Base-by-base conservation (phyloP, 2,113 vertebrate species). In the Ctenomys sociabilis region DNA sequence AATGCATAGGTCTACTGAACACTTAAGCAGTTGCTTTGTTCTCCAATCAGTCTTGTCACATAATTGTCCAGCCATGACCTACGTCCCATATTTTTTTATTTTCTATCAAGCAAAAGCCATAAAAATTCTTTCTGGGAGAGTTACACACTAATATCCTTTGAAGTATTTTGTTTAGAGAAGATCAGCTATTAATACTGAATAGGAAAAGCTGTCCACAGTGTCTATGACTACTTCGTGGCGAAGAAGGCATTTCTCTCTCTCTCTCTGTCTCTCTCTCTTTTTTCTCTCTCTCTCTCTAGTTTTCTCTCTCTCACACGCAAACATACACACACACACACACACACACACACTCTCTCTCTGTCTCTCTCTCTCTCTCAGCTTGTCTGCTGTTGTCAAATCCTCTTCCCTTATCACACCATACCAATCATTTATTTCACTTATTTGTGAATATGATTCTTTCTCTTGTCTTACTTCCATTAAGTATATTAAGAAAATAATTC, bases 401-500 rank as follows among this genome's bases (percentile, higher is more conserved):
- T 63, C 52, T 89, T 82, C 19, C n/a, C 35, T 68, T 82, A 59
- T 57, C 78, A 93, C 88, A n/a, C 30, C 7, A 63, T 21, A 35
- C 5, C 13, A 37, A 32, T 68, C 45, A 59, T 77, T 83, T 78
- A 37, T 35, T 45, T 57, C 68, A 72, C 70, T 89, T 83, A 52
- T 30, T 45, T 57, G 30, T 64, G 37, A 86, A 13, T 73, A 9
- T 45, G 54, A 73, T 83, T 73, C 21, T 61, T 96, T 89, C 61
- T 87, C 63, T 87, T 90, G 11, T 4, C 32, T 95, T 85, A 63
- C 1, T 17, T 13, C 24, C n/a, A 80, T 80, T 72, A 80, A 80
- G 77, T 82, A 9, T 64, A 68, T 85, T 85, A 91, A 88, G 91
- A 85, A 88, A 32, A 52, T 8, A 87, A 59, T 89, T 83, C 61